Evolutionary conservation across 2,113 vertebrate genomes (phyloP), one percentile per base, ranked within the genome.

Genomic region (Ailuropoda melanoleuca): DNA sequence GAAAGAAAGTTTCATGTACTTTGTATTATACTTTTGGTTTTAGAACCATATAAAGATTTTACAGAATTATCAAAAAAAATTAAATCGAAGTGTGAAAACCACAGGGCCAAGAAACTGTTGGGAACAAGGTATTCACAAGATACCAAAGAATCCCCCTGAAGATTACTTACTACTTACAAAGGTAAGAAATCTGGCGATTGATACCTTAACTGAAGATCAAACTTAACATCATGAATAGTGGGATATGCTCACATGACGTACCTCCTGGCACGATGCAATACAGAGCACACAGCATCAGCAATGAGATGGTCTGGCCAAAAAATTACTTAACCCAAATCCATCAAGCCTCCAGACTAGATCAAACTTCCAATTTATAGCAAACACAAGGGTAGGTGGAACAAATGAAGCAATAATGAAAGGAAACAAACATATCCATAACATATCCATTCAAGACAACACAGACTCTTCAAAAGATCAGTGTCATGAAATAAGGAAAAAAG

Each of bases 111-210:
- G 95, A 91, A 91, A 62, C 8, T 81, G 19, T 72, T 88, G 62
- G 34, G 74, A 97, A 95, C n/a, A 90, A 86, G 64, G 93, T 62
- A 80, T 37, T 93, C 91, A 85, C 56, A 93, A 88, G 70, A 95
- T 97, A 50, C 70, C 81, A 94, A 96, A 95, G 23, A 77, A 94
- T 95, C 50, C 72, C 50, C 56, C 48, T 95, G 70, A 95, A 80
- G 77, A 94, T 92, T 68, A 60, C 7, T 95, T 68, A 66, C 56
- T 92, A 93, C 82, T 68, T 80, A 84, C 15, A 80, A 96, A 90
- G 15, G 46, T 91, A 70, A 91, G 26, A 43, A 46, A 94, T 9
- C 50, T 93, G 89, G 70, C 70, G 94, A 93, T 26, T 66, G 68
- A 87, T n/a, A 90, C 48, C 39, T 96, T 92, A 90, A 87, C 70